Base-by-base conservation (phyloP, 2,888 invertebrate genomes). In the Erpobdella octoculata region DNA sequence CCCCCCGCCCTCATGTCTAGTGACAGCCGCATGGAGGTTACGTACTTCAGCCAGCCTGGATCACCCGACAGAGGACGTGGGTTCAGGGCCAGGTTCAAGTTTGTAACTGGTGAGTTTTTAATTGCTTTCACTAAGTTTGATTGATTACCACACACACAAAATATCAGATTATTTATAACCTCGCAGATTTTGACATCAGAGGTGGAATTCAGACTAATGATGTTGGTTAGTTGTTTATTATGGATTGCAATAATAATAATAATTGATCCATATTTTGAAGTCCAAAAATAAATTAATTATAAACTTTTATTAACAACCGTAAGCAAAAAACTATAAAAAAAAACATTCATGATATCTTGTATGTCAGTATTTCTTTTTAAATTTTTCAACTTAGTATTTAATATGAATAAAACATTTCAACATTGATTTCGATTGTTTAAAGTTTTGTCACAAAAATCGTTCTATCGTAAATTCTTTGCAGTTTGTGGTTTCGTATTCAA, bases 1-100 rank as follows among this genome's bases (percentile, higher is more conserved):
- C 93, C 94, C 0, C 89, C 90, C 77, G 91, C 92, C 72, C 87
- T 95, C 76, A 96, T 96, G 94, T 71, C 71, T 33, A 36, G 61
- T 18, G 73, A 71, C 41, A 33, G 41, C 46, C 35, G 31, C n/a
- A 48, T 71, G 31, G 59, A 53, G n/a, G 67, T 71, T 21, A 71
- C 53, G 21, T 53, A 89, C 90, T 18, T 89, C 91, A 36, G 88
- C 90, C 78, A 88, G 89, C 78, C 88, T 89, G 53, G 53, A 25
- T 33, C n/a, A 28, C 18, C 62, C 31, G n/a, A 33, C 62, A 31
- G n/a, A 8, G 46, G 46, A 67, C 88, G 89, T 79, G 93, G 93
- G 74, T 93, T 93, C 84, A 90, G 89, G 81, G 92, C 93, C 76
- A 88, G 89, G 73, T 94, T 91, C 84, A 88, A 88, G 78, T 94